Conservation (phyloP, 2,113 vertebrate species). For the Amphiprion percula region DNA sequence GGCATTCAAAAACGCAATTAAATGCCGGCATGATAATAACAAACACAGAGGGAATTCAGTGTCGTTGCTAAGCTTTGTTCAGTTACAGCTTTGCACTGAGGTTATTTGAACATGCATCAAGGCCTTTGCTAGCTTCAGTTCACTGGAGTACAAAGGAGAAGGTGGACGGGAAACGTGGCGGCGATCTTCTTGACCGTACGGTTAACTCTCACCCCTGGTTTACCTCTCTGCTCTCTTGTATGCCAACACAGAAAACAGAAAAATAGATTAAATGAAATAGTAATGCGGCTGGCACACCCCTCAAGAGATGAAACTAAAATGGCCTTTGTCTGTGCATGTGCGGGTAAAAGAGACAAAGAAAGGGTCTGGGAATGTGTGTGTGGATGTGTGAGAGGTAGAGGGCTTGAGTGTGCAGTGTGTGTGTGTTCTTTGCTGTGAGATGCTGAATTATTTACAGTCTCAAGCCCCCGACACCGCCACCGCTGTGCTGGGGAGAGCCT, state of each 20-base stretch:
- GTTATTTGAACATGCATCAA: conserved; percentile 29
- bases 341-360: conserved; percentile 23
- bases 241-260: conserved; percentile 18
- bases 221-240: background rate
- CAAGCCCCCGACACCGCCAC: conserved; percentile 58
- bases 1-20: conserved; percentile 67
- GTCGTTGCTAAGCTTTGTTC: conserved; percentile 31
- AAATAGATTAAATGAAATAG: conserved; percentile 28
- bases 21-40: conserved; percentile 60
- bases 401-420: conserved; percentile 13
- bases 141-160: background rate
- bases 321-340: conserved; percentile 6
- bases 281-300: conserved; percentile 12
- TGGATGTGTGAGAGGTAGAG: conserved; percentile 16
- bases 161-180: background rate
- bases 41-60: conserved; percentile 56
- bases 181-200: background rate
- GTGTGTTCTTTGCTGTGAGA: conserved; percentile 42
- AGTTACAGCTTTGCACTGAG: conserved; percentile 9
- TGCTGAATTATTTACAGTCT: conserved; percentile 75
- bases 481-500: conserved; percentile 46
- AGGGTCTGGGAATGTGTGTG: conserved; percentile 2
- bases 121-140: conserved; percentile 17
- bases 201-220: conserved; percentile 6
- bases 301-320: conserved; percentile 30